A percentile compares a stretch with the other conserved stretches of the same genome.
These are phyloP conservation scores for Crocidura indochinensis DNA, from an alignment of 2,797 vertebrate genomes.

Conservation along the genomic window DNA sequence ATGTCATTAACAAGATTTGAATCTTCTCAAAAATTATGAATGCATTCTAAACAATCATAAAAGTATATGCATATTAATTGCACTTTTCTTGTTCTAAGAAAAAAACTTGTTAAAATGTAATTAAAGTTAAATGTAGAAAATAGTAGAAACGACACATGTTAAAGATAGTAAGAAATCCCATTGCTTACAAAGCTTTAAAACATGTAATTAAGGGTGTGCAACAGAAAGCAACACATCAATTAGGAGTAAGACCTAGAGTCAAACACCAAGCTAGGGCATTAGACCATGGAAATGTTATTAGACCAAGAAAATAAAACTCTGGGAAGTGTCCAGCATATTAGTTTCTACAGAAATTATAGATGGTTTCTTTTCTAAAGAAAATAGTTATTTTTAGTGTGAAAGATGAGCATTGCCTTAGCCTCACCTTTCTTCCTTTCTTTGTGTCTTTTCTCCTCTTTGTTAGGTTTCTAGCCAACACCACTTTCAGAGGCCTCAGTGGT, in stretches of 20 bases:
- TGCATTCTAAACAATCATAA: constrained; percentile 70
- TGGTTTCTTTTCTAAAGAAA: background rate
- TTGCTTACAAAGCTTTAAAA: constrained; percentile 31
- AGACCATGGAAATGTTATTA: constrained; percentile 2
- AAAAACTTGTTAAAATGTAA: constrained; percentile 55
- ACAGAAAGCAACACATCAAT: constrained; percentile 29
- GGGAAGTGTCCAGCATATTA: constrained; percentile 25
- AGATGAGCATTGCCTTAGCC: background rate
- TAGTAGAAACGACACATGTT: background rate
- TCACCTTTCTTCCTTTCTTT: constrained; percentile 67
- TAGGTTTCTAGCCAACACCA: constrained; percentile 97
- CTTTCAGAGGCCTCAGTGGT: constrained; percentile 96
- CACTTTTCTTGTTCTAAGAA: constrained; percentile 38
- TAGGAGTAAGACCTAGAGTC: constrained; percentile 53
- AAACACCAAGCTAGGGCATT: background rate
- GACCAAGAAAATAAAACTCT: constrained; percentile 44
- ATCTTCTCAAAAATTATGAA: constrained; percentile 58
- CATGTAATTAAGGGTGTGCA: constrained; percentile 34
- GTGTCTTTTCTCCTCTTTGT: constrained; percentile 74
- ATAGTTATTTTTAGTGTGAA: constrained; percentile 27
- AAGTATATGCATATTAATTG: constrained; percentile 41
- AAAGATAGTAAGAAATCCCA: constrained; percentile 33
- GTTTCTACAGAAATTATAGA: constrained; percentile 45
- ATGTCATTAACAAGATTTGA: constrained; percentile 53
- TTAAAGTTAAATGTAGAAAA: constrained; percentile 21